These are phyloP conservation scores for Thaumetopoea pityocampa DNA, from an alignment of 1,140 invertebrate genomes.

Conservation along the genomic window DNA sequence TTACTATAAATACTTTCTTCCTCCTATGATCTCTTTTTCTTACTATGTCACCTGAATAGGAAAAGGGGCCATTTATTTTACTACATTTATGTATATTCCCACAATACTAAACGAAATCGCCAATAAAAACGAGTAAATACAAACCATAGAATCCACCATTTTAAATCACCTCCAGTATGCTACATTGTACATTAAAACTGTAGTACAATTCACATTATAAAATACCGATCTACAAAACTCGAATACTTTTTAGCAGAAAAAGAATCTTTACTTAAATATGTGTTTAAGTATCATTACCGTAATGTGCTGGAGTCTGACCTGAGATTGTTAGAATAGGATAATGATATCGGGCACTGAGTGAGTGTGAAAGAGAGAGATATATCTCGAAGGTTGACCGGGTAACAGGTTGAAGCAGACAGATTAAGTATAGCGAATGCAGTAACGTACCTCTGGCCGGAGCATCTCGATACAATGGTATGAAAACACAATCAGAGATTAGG, in stretches of 20 bases:
- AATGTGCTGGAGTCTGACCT: conserved; percentile 62
- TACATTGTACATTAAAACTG: conserved; percentile 17
- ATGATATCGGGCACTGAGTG: conserved; percentile 17
- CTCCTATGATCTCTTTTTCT: too few relatives aligned
- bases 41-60: too few relatives aligned
- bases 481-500: conserved; percentile 25
- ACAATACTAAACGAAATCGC: too few relatives aligned
- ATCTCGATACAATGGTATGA: conserved; percentile 34
- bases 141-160: too few relatives aligned
- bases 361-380: conserved; percentile 33
- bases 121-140: too few relatives aligned
- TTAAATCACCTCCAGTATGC: too few relatives aligned
- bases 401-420: conserved; percentile 68
- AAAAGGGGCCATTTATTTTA: too few relatives aligned
- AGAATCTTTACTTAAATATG: conserved; percentile 72
- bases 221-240: conserved; percentile 27
- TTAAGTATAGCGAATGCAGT: conserved; percentile 66
- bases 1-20: too few relatives aligned
- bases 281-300: conserved; percentile 74
- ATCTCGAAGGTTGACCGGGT: conserved; percentile 61
- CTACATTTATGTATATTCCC: too few relatives aligned
- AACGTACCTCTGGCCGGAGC: conserved; percentile 45
- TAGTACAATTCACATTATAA: conserved; percentile 24
- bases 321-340: conserved; percentile 43
- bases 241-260: conserved; percentile 60